Evolutionary conservation across 2,113 vertebrate species (phyloP), one percentile per base, ranked within the genome.

Genomic region (Sterna hirundo): DNA sequence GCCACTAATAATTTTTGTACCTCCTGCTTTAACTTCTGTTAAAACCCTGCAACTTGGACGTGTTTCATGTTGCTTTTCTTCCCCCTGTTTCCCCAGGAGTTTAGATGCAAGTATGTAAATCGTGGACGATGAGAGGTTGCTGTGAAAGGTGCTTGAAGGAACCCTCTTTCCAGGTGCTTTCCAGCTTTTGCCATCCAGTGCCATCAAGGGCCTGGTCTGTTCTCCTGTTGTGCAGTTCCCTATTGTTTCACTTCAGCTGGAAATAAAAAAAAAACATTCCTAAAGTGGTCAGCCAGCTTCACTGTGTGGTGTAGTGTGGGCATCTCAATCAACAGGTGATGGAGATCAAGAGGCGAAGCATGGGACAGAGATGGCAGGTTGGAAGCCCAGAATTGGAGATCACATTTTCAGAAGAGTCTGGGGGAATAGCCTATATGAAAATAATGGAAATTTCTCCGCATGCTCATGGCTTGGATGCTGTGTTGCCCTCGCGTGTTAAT

Each of bases 261-360:
- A 22, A 78, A 78, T 19, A 17, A 29, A 30, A 30, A 52, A 75
- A 42, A 54, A 72, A 38, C 46, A 58, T 38, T 60, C 44, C 14
- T 46, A 4, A 70, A 83, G 22, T 0, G 1, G 47, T 22, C 52
- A 79, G 2, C 4, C 29, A 13, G 0, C 15, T 34, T 81, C 29
- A 18, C 23, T 58, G 21, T 23, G 16, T 57, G 36, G 30, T 93
- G 51, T 57, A 71, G 15, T 32, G 38, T 69, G 75, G 38, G 29
- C 21, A 46, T 57, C 42, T 95, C 62, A 23, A 4, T 25, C 68
- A 83, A 30, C 13, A 42, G 2, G 15, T 64, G 44, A 16, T 47
- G 22, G 36, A 85, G 58, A 52, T 88, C 29, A 87, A 72, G 40
- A 76, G 26, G 21, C 3, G 42, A 83, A 68, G 21, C 9, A 5